phyloP scores from a whole-genome alignment of 1,140 invertebrate species.

The Musca vetustissima region DNA sequence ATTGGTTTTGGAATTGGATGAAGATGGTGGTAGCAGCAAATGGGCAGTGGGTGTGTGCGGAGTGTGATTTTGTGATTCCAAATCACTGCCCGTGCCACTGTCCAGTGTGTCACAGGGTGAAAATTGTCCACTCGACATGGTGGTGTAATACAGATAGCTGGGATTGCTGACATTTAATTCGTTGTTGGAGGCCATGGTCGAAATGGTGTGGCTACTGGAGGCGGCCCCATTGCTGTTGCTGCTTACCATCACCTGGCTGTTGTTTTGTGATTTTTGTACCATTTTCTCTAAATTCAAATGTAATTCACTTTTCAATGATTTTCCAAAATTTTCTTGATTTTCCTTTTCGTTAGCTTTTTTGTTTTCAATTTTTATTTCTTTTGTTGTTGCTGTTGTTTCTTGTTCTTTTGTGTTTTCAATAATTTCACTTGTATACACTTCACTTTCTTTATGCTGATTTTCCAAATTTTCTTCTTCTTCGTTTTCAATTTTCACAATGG shows the following conservation, averaged over 20 bases:
- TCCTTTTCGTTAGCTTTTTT: slow-evolving; percentile 11
- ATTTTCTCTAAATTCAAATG: slow-evolving; percentile 14
- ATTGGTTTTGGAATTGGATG: too few species aligned
- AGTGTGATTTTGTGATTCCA: slow-evolving; percentile 57
- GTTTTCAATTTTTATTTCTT: slow-evolving; percentile 8
- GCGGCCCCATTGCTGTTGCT: too few species aligned
- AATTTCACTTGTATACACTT: slow-evolving; percentile 1
- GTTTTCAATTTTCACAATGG: slow-evolving; percentile 33
- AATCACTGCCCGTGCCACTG: slow-evolving; percentile 79
- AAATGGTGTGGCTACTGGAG: not conserved
- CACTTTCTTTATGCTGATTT: not conserved
- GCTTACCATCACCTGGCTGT: not conserved
- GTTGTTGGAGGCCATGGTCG: slow-evolving; percentile 30
- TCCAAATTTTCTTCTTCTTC: slow-evolving; percentile 26
- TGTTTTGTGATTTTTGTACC: slow-evolving; percentile 29
- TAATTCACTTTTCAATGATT: not conserved
- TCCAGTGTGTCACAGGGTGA: slow-evolving; percentile 77
- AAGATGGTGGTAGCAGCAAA: slow-evolving; percentile 17
- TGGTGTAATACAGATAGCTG: slow-evolving; percentile 58
- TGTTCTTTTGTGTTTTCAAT: slow-evolving; percentile 6
- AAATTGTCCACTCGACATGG: slow-evolving; percentile 75
- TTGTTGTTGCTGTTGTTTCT: not conserved
- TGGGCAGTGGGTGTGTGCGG: slow-evolving; percentile 2
- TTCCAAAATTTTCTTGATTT: too few species aligned
- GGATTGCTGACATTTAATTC: slow-evolving; percentile 62